Percentiles rank a stretch among this genome's conserved stretches.
Evolutionary conservation across 2,113 vertebrate species (phyloP).

Genomic region (Pavo muticus): DNA sequence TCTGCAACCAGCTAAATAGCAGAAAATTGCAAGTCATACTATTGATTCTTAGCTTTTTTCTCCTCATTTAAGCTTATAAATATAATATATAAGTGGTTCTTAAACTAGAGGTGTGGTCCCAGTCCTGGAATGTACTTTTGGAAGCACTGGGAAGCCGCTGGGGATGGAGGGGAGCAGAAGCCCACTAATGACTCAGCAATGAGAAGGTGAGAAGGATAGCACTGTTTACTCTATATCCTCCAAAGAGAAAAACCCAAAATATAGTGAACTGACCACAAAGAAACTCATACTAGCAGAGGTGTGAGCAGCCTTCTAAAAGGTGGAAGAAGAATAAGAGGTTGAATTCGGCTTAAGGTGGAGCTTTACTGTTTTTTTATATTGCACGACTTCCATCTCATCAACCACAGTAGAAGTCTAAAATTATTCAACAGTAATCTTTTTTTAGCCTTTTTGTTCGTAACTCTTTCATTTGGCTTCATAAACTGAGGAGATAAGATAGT

Average conservation of each 20-base stretch:
- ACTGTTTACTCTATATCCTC: neutral
- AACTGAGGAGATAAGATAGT: neutral
- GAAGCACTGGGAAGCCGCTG: neutral
- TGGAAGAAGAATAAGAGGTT: neutral
- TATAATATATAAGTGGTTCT: neutral
- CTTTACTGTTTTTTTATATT: neutral
- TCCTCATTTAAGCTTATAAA: neutral
- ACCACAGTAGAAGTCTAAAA: neutral
- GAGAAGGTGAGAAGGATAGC: neutral
- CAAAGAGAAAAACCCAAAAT: neutral
- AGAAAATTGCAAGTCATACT: neutral
- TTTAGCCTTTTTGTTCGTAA: neutral
- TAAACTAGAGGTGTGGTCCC: neutral
- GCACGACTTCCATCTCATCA: neutral
- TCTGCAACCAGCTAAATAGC: neutral
- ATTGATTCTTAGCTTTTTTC: neutral
- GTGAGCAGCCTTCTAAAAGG: neutral
- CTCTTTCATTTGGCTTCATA: conserved; percentile 3
- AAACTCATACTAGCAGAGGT: neutral
- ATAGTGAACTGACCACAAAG: neutral
- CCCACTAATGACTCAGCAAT: neutral
- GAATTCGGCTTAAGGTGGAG: neutral
- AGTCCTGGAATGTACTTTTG: neutral
- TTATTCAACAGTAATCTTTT: neutral
- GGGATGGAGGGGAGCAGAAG: neutral